A percentile compares a stretch with the other conserved stretches of the same genome.
Conservation (phyloP, 2,888 invertebrate genomes). For the Leptinotarsa tumamoca region DNA sequence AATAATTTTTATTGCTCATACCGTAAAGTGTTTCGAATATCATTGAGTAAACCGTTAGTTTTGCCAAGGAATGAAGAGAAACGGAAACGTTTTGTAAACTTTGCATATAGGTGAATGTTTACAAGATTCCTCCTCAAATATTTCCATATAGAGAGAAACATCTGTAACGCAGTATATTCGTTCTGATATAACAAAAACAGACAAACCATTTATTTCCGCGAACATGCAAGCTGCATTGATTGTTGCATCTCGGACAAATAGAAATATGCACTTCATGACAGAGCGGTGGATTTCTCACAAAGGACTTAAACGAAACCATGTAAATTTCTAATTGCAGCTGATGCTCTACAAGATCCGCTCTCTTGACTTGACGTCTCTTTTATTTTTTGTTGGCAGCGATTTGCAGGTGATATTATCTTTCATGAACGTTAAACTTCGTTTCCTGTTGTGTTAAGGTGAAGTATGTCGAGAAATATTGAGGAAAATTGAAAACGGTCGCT, state of each 20-base stretch:
- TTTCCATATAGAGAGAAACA: slow-evolving; percentile 26
- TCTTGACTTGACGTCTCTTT: slow-evolving; percentile 22
- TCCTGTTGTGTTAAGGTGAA: too few species aligned
- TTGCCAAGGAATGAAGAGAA: neutral
- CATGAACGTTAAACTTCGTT: neutral
- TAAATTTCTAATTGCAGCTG: slow-evolving; percentile 37
- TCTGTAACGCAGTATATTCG: slow-evolving; percentile 26
- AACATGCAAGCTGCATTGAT: slow-evolving; percentile 29
- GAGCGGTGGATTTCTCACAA: slow-evolving; percentile 30
- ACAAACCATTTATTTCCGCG: slow-evolving; percentile 22
- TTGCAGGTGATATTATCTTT: slow-evolving; percentile 1
- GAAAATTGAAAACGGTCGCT: too few species aligned
- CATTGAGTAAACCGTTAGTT: neutral
- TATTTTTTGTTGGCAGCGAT: neutral
- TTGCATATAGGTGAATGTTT: slow-evolving; percentile 19
- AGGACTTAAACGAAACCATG: slow-evolving; percentile 24
- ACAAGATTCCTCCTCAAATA: slow-evolving; percentile 21
- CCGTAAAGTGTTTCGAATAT: neutral
- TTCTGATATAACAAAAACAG: slow-evolving; percentile 27
- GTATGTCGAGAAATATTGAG: too few species aligned
- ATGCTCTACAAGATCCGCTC: slow-evolving; percentile 26
- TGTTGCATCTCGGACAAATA: slow-evolving; percentile 27
- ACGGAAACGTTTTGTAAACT: slow-evolving; percentile 7
- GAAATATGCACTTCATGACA: slow-evolving; percentile 36
- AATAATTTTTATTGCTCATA: neutral